phyloP scores from a whole-genome alignment of 2,888 invertebrate species.

The Amorpha juglandis region DNA sequence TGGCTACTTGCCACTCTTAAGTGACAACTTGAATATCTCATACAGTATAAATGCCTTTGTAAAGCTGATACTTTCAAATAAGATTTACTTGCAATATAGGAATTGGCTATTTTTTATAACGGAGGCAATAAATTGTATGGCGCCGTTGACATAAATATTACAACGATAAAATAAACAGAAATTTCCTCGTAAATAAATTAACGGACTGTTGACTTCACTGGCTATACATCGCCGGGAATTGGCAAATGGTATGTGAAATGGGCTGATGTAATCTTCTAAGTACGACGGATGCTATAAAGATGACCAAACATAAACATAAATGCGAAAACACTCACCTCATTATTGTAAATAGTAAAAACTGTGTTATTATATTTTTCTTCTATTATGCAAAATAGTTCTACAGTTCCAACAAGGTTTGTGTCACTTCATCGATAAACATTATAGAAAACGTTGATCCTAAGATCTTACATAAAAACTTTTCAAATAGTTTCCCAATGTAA shows the following conservation, averaged over 20 bases:
- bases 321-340: conserved; percentile 30
- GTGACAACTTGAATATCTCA: background rate
- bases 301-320: conserved; percentile 20
- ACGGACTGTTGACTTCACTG: conserved; percentile 19
- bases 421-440: conserved; percentile 26
- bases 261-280: conserved; percentile 23
- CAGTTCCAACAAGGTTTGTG: conserved; percentile 15
- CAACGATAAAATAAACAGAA: conserved; percentile 27
- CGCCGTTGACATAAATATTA: conserved; percentile 23
- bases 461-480: conserved; percentile 21
- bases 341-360: conserved; percentile 10
- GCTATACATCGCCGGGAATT: conserved; percentile 13
- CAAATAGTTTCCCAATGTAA: conserved; percentile 17
- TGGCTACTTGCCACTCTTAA: background rate
- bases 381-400: conserved; percentile 14
- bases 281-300: conserved; percentile 24
- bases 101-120: background rate
- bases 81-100: too few relatives aligned
- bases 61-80: too few relatives aligned
- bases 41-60: background rate
- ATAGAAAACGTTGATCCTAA: background rate
- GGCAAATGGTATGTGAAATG: conserved; percentile 24
- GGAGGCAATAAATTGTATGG: conserved; percentile 23
- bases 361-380: background rate
- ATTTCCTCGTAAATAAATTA: conserved; percentile 26